These are phyloP conservation scores for Falco punctatus DNA, from an alignment of 2,113 vertebrate species.

Conservation along the genomic window DNA sequence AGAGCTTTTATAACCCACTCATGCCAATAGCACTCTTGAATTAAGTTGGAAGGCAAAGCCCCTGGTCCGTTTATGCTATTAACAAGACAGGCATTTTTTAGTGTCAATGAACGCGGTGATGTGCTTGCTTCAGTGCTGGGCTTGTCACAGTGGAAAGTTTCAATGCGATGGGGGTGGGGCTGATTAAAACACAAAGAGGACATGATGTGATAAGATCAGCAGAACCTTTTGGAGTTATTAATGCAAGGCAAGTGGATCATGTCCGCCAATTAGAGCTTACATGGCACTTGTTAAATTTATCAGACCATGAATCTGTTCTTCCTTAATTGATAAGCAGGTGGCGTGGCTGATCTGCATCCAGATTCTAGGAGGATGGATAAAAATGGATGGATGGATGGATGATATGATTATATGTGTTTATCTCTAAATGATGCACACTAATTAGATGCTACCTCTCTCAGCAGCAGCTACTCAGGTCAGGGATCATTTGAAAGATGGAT, in stretches of 20 bases:
- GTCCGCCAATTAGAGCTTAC: not conserved
- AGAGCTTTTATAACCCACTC: slow-evolving; percentile 54
- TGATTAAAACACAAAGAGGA: slow-evolving; percentile 25
- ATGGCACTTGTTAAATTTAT: slow-evolving; percentile 6
- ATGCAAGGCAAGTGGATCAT: not conserved
- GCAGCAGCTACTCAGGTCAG: not conserved
- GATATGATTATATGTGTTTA: not conserved
- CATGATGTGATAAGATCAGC: slow-evolving; percentile 38
- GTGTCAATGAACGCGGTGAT: not conserved
- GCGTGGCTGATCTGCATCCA: slow-evolving; percentile 19
- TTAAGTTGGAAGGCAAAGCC: slow-evolving; percentile 46
- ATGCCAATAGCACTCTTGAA: slow-evolving; percentile 3
- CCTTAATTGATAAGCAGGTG: slow-evolving; percentile 22
- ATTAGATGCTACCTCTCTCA: not conserved
- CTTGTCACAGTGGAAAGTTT: not conserved
- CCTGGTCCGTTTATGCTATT: slow-evolving; percentile 41
- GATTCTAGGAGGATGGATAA: not conserved
- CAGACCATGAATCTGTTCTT: slow-evolving; percentile 25
- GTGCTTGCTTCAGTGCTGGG: not conserved
- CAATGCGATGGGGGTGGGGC: not conserved
- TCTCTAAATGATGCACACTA: not conserved
- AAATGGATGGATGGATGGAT: not conserved
- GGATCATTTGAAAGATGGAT: not conserved
- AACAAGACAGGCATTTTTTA: slow-evolving; percentile 50
- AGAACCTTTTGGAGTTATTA: slow-evolving; percentile 15